Percentiles rank a stretch among this genome's conserved stretches.
Evolutionary conservation across 2,888 invertebrate species (phyloP).

Genomic region (Xylota sylvarum): DNA sequence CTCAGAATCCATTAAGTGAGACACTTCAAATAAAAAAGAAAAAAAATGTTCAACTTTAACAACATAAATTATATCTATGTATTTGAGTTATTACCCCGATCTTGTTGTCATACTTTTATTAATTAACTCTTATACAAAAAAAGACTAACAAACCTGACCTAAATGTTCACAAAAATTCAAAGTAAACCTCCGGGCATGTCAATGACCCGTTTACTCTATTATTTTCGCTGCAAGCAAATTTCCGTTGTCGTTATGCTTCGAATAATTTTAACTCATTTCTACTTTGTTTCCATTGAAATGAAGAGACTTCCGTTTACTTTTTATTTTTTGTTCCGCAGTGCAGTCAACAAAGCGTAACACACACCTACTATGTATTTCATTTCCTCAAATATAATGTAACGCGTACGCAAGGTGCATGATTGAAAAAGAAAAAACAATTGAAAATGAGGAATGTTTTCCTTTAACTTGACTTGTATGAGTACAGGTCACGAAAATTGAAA

Average conservation of each 20-base stretch:
- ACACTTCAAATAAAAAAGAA: neutral
- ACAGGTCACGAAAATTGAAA: neutral
- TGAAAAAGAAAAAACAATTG: neutral
- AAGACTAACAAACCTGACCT: conserved; percentile 27
- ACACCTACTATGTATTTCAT: conserved; percentile 16
- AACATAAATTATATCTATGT: conserved; percentile 6
- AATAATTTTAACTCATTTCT: conserved; percentile 32
- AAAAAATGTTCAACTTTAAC: too few relatives aligned
- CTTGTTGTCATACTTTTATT: neutral
- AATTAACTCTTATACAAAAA: neutral
- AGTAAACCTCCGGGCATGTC: conserved; percentile 29
- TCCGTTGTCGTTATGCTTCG: conserved; percentile 53
- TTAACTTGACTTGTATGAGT: neutral
- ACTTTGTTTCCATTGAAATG: conserved; percentile 11
- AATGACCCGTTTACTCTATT: conserved; percentile 26
- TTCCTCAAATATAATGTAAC: conserved; percentile 24
- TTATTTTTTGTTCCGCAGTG: conserved; percentile 19
- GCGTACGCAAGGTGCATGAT: conserved; percentile 16
- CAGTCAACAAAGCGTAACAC: conserved; percentile 50
- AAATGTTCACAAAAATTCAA: conserved; percentile 18
- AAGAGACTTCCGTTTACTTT: conserved; percentile 52
- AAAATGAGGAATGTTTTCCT: neutral
- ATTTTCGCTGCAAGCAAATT: conserved; percentile 41
- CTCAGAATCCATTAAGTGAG: neutral
- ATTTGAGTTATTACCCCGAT: neutral